Percentiles rank a stretch among this genome's conserved stretches.
Evolutionary conservation across 2,113 vertebrate species (phyloP).

Genomic region (Ciconia boyciana): DNA sequence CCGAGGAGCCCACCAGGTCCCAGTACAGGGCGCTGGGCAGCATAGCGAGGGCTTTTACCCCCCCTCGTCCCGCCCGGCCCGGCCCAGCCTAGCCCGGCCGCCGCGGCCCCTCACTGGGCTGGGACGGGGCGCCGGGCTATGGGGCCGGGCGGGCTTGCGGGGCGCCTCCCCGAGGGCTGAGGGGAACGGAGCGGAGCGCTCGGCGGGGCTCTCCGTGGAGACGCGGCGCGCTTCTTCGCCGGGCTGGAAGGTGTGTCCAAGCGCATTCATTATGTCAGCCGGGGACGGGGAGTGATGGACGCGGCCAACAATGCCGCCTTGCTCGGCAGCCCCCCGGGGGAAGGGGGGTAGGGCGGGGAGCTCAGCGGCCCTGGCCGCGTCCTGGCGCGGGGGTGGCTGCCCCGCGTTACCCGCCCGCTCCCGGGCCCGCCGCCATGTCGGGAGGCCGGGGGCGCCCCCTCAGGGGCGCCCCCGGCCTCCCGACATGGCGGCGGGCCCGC

Average conservation of each 20-base stretch:
- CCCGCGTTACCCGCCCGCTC: neutral
- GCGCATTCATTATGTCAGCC: slow-evolving; percentile 88
- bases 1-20: slow-evolving; percentile 75
- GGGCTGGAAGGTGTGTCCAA: slow-evolving; percentile 90
- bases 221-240: neutral
- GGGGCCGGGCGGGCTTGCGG: slow-evolving; percentile 72
- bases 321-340: slow-evolving; percentile 57
- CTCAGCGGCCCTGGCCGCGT: neutral
- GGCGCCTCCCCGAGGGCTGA: slow-evolving; percentile 37
- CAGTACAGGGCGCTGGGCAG: slow-evolving; percentile 74
- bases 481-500: neutral
- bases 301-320: slow-evolving; percentile 83
- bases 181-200: slow-evolving; percentile 53
- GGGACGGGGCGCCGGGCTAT: slow-evolving; percentile 54
- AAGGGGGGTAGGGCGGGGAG: slow-evolving; percentile 24
- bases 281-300: slow-evolving; percentile 86
- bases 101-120: neutral
- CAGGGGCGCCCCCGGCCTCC: neutral
- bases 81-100: neutral
- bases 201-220: neutral
- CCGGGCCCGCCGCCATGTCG: neutral
- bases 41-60: slow-evolving; percentile 64
- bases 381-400: neutral
- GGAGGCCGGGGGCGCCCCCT: neutral
- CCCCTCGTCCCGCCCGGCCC: neutral